Evolutionary conservation across 37 sponge, comb jelly and placozoan genomes (phyloP), one percentile per base, ranked within the genome.

Genomic region (Aplysina aerophoba): DNA sequence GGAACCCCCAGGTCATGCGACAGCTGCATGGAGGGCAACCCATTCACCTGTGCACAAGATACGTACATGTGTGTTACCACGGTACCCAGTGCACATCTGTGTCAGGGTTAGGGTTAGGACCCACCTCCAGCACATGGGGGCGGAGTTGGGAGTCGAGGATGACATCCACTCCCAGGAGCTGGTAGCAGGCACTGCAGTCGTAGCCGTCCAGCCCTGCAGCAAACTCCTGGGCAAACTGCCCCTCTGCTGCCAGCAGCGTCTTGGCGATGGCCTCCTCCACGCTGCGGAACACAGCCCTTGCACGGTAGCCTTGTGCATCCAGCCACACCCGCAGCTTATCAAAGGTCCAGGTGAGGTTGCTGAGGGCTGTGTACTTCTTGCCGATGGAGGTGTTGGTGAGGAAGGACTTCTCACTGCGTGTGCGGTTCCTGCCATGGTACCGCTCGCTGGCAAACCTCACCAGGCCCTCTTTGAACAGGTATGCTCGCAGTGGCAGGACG

Each of bases 361-460:
- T 54, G 16, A 96, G 38, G 40, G 88, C 72, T 0, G 89, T 83
- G 71, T 85, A 92, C 71, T 92, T 88, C 89, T 96, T 96, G 1
- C 91, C 91, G 17, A 96, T 72, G 6, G 96, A 96, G 4, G 96
- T 96, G 72, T 96, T 96, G n/a, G 96, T 96, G 33, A 96, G 80
- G 67, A 81, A 90, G 34, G 88, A 86, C 17, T 83, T 73, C 63
- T 90, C 85, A 61, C 72, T 91, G 37, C 91, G 88, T n/a, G 90
- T 68, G 44, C 55, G 65, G 5, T 94, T 86, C 21, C 80, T 89
- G 24, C 25, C 40, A 66, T 96, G 58, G 68, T 96, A 96, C 54
- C 72, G 63, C 17, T 81, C 87, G 24, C 93, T 84, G 60, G 96
- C 93, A 88, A 96, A 91, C 59, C 96, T 56, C 30, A 96, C 96